A percentile compares a stretch with the other conserved stretches of the same genome.
phyloP scores from a whole-genome alignment of 2,797 vertebrate species.

The Otolemur crassicaudatus region DNA sequence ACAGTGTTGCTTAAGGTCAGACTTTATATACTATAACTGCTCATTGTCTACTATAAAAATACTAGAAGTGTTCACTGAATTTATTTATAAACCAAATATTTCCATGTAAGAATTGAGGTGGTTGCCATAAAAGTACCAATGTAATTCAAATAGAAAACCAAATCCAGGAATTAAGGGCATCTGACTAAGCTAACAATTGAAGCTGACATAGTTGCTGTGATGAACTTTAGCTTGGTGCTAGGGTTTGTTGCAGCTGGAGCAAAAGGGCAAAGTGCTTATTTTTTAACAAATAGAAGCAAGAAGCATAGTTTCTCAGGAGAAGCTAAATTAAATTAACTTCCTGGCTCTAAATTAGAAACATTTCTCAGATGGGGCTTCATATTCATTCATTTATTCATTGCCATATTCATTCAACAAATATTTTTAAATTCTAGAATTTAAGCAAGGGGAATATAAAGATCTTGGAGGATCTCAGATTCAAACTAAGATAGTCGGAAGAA shows the following conservation, averaged over 20 bases:
- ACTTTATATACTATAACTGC: neutral
- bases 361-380: neutral
- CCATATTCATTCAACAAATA: neutral
- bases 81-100: neutral
- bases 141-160: neutral
- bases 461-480: neutral
- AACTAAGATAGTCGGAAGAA: too few species aligned
- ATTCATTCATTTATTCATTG: neutral
- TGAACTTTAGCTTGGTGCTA: neutral
- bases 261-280: neutral
- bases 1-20: neutral
- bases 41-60: neutral
- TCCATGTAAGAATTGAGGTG: neutral
- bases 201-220: neutral
- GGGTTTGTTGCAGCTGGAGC: neutral
- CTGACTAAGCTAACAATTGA: neutral
- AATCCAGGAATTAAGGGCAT: neutral
- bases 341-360: neutral
- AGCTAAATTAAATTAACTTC: neutral
- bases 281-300: constrained; percentile 30
- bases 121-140: neutral
- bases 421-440: neutral
- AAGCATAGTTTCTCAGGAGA: constrained; percentile 2
- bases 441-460: neutral
- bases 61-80: neutral